Base-by-base conservation (phyloP, 1,140 invertebrate species). In the Ganaspis sp. region DNA sequence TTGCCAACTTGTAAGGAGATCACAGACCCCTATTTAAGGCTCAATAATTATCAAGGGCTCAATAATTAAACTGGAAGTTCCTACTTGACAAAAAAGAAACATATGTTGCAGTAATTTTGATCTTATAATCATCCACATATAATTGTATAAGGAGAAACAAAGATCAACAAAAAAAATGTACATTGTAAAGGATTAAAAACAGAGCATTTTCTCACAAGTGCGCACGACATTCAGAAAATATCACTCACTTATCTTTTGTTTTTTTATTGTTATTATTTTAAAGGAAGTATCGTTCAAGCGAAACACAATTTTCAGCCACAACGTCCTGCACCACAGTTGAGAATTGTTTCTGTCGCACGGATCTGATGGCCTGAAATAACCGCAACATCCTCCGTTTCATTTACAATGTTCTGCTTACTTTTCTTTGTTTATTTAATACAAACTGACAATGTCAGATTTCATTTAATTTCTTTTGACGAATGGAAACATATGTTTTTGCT, bases 301-400 rank as follows among this genome's bases (percentile, higher is more conserved):
- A 74, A 70, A 38, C n/a, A 72, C 38, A 77, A 58, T 54, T 80
- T 15, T 19, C 26, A 40, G 72, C 71, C 76, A 40, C 76, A 80
- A 70, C 72, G 76, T 80, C 78, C 81, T 80, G 78, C 76, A 69
- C 75, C 70, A 58, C 49, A 2, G 9, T 64, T 64, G 58, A 64
- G 58, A 34, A 64, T 64, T 64, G 58, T 64, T 64, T 64, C 58
- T 64, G 58, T 64, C 58, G 58, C 58, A 64, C 58, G 58, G 58
- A 64, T 64, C 58, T 29, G 9, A 64, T 64, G 58, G 19, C 71
- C 37, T 9, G 17, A 40, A 38, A 80, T 80, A 82, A 87, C 86
- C 85, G 70, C 86, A 85, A 87, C 75, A 80, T 86, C 86, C 84
- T 82, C 26, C 29, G 53, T 17, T 42, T 26, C 34, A 29, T 64